A percentile compares a stretch with the other conserved stretches of the same genome.
Evolutionary conservation across 2,888 invertebrate species (phyloP).

Genomic region (Phragmatobia fuliginosa): DNA sequence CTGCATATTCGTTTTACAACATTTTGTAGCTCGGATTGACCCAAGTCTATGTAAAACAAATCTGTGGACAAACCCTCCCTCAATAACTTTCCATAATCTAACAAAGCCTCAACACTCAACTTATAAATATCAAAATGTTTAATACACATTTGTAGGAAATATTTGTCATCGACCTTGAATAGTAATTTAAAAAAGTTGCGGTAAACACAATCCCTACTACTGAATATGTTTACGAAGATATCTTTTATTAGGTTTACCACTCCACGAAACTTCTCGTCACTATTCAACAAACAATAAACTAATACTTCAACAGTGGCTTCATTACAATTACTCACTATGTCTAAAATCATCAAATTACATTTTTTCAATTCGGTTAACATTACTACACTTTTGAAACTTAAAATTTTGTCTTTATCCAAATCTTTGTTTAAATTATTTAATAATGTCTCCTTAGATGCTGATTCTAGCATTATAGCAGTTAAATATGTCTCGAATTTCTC

Average conservation of each 20-base stretch:
- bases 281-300: conserved; percentile 66
- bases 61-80: conserved; percentile 71
- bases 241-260: conserved; percentile 56
- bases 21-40: conserved; percentile 79
- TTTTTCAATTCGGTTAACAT: conserved; percentile 61
- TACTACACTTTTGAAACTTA: conserved; percentile 69
- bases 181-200: conserved; percentile 72
- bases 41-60: conserved; percentile 80
- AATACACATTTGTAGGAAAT: conserved; percentile 67
- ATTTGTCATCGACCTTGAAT: conserved; percentile 61
- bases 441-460: conserved; percentile 74
- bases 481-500: conserved; percentile 68
- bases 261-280: conserved; percentile 51
- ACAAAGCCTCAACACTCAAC: conserved; percentile 69
- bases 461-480: conserved; percentile 72
- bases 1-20: conserved; percentile 75
- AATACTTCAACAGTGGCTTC: conserved; percentile 65
- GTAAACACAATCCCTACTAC: conserved; percentile 55
- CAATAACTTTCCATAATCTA: conserved; percentile 73
- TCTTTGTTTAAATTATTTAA: conserved; percentile 60
- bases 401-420: conserved; percentile 61
- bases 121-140: conserved; percentile 66
- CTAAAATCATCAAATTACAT: conserved; percentile 53
- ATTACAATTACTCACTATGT: conserved; percentile 61
- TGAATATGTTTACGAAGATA: conserved; percentile 58